Evolutionary conservation across 2,888 invertebrate species (phyloP), one percentile per base, ranked within the genome.

Genomic region (Keiferia lycopersicella): DNA sequence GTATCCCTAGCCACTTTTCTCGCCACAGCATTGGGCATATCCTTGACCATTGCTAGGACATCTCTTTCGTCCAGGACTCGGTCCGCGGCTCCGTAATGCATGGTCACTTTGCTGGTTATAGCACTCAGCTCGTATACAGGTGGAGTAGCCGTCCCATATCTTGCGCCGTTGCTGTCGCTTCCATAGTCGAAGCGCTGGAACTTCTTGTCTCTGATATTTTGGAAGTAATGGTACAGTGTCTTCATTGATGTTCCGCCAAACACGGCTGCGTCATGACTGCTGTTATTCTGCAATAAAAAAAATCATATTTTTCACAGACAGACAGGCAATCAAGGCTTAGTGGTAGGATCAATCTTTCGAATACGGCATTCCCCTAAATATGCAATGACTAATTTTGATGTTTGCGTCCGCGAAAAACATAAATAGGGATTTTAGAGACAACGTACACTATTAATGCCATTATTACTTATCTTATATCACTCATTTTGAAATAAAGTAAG

Each of bases 161-260:
- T 53, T 1, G 61, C 20, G 0, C 75, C 2, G 63, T 88, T 88
- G n/a, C n/a, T n/a, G 6, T 70, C 8, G 0, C 62, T 0, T 4
- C 83, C 84, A 57, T 74, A 80, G 51, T 83, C 71, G 78, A 80
- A 89, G 22, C 84, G 70, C 6, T 81, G 73, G 71, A 89, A 89
- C 1, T 66, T 48, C 68, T 73, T 76, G 65, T 81, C 82, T 59
- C 81, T 74, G 11, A 88, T 78, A 65, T 85, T 87, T 70, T 88
- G 88, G 0, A 86, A 86, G 63, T 75, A 88, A 66, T 87, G 87
- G 0, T 80, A 86, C 0, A 83, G 30, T 73, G 87, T 86, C 64
- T 87, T 88, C 0, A 86, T 18, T 0, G 88, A 71, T 11, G 79
- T 83, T 2, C 88, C 87, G 4, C 14, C 41, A 7, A 18, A 38